Evolutionary conservation across 2,888 invertebrate species (phyloP).

Genomic region (Bruchidius siliquastri): DNA sequence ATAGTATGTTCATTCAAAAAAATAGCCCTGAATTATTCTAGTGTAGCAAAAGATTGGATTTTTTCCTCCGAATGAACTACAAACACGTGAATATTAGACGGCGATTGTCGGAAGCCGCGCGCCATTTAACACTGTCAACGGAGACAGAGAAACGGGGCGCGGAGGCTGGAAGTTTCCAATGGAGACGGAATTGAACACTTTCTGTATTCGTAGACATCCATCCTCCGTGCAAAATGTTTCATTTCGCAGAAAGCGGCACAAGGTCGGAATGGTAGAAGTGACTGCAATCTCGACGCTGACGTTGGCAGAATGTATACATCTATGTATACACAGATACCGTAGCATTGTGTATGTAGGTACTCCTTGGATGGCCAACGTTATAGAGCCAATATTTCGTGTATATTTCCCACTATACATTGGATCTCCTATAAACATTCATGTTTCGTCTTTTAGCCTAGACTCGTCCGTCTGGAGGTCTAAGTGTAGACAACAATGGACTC

Average conservation of each 20-base stretch:
- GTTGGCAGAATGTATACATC: neutral
- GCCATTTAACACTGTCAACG: neutral
- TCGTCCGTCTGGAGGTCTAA: no score
- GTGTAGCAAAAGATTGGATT: neutral
- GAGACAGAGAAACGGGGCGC: neutral
- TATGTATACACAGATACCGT: neutral
- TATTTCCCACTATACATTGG: no score
- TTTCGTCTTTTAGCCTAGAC: no score
- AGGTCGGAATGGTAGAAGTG: neutral
- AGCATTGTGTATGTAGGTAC: no score
- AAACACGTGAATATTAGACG: neutral
- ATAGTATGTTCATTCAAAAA: no score
- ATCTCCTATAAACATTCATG: no score
- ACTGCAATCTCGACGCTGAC: neutral
- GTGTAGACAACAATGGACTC: no score
- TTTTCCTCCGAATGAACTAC: neutral
- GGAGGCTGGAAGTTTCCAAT: neutral
- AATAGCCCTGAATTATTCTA: no score
- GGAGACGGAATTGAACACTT: neutral
- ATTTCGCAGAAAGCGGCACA: neutral
- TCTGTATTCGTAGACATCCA: neutral
- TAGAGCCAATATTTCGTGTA: no score
- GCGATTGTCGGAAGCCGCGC: neutral
- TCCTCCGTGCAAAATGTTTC: neutral
- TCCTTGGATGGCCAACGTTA: no score